These are phyloP conservation scores for Lymantria monacha DNA, from an alignment of 2,888 invertebrate genomes.

Conservation along the genomic window DNA sequence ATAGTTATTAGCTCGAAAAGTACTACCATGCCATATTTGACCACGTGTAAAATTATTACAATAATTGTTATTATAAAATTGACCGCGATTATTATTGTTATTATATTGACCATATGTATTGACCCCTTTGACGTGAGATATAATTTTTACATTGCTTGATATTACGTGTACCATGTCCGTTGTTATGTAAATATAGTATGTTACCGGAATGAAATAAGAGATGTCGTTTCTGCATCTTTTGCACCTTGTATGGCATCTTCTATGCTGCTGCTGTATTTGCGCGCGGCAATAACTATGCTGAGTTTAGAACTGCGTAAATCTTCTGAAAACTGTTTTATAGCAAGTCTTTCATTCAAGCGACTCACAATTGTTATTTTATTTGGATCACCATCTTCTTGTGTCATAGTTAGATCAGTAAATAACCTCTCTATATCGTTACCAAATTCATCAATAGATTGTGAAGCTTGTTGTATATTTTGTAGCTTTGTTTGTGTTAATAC, in stretches of 20 bases:
- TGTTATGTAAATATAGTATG: neutral
- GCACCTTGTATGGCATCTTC: constrained; percentile 10
- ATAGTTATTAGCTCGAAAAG: too few species aligned
- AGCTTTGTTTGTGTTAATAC: constrained; percentile 6
- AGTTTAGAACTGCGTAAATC: neutral
- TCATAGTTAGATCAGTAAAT: constrained; percentile 13
- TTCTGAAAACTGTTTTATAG: constrained; percentile 1
- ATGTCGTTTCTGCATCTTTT: constrained; percentile 4
- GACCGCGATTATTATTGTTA: too few species aligned
- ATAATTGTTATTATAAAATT: too few species aligned
- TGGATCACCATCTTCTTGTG: constrained; percentile 13
- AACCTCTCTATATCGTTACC: constrained; percentile 12
- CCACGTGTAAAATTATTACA: too few species aligned
- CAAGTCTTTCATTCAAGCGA: constrained; percentile 5
- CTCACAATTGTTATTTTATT: constrained; percentile 2
- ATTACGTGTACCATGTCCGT: too few species aligned
- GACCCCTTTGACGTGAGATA: too few species aligned
- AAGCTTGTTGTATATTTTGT: constrained; percentile 6
- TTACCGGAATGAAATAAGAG: neutral
- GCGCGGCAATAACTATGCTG: constrained; percentile 6
- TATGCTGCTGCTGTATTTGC: constrained; percentile 2
- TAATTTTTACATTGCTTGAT: neutral
- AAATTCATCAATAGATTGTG: constrained; percentile 6
- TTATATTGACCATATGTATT: neutral
- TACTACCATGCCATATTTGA: too few species aligned